Base-by-base conservation (phyloP, 2,888 invertebrate species). In the Eilema griseolum region DNA sequence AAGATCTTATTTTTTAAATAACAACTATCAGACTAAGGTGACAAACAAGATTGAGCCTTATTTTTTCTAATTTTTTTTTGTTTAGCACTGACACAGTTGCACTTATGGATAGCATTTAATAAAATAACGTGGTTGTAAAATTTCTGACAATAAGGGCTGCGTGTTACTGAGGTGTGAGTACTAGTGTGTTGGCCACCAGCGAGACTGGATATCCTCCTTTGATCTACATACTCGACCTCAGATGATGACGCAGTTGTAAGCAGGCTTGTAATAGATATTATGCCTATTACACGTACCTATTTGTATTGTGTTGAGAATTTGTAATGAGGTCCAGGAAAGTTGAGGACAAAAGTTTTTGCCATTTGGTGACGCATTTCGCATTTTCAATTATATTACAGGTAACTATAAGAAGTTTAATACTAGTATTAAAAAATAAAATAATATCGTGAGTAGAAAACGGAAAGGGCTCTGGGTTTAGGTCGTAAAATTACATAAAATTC, bases 131-230 rank as follows among this genome's bases (percentile, higher is more conserved):
- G 14, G 5, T 31, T 16, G 0, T 65, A 2, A 56, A 52, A 20
- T 37, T 7, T 7, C 16, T 57, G 57, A 24, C 57, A 37, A 66
- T 66, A 57, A 33, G 4, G 20, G 24, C 20, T 20, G 31, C 37
- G 16, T 57, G 37, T 57, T 1, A 57, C 24, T 57, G 57, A 52
- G 52, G 37, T 66, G 33, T 57, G 33, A 12, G 0, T 23, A 74
- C 73, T 66, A 67, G 71, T 71, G 70, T n/a, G 71, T 60, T 65
- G 46, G 71, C 60, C 66, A 76, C 63, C 46, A 20, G 28, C 28
- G 71, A 20, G 69, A 71, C 66, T 26, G 37, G 76, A 73, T 81
- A 81, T 80, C 80, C 80, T 80, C 70, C 68, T 75, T 73, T 73
- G 71, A 76, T 72, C 82, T 70, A 72, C 73, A 72, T 70, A 67